A percentile compares a stretch with the other conserved stretches of the same genome.
Evolutionary conservation across 2,797 vertebrate genomes (phyloP).

Genomic region (Ceryle rudis): DNA sequence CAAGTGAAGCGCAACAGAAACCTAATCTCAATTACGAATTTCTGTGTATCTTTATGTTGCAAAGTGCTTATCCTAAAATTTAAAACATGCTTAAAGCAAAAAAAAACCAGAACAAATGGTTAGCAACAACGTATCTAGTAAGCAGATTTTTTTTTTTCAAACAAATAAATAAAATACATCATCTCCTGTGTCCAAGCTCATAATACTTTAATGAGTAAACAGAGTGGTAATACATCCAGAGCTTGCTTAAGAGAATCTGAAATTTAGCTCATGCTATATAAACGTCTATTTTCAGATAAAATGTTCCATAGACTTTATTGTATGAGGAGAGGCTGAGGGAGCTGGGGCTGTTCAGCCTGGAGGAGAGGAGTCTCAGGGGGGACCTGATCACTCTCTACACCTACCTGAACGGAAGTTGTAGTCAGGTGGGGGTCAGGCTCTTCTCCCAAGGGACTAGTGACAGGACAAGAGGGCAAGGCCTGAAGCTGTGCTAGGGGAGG

Average conservation of each 20-base stretch:
- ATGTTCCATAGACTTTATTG: neutral
- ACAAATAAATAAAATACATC: neutral
- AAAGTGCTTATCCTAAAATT: neutral
- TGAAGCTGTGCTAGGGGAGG: too few relatives aligned
- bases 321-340: neutral
- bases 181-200: neutral
- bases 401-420: too few relatives aligned
- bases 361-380: too few relatives aligned
- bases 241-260: neutral
- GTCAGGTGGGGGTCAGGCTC: too few relatives aligned
- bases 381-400: too few relatives aligned
- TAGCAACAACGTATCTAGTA: neutral
- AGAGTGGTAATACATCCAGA: neutral
- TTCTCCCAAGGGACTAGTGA: too few relatives aligned
- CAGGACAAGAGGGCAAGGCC: too few relatives aligned
- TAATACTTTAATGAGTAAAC: neutral
- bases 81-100: neutral
- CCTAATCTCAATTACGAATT: neutral
- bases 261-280: neutral
- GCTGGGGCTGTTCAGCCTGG: too few relatives aligned
- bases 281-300: neutral
- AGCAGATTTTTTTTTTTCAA: neutral
- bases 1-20: neutral
- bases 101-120: neutral
- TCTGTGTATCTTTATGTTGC: neutral